Conservation (phyloP, 1,140 invertebrate species). For the Drosophila athabasca region DNA sequence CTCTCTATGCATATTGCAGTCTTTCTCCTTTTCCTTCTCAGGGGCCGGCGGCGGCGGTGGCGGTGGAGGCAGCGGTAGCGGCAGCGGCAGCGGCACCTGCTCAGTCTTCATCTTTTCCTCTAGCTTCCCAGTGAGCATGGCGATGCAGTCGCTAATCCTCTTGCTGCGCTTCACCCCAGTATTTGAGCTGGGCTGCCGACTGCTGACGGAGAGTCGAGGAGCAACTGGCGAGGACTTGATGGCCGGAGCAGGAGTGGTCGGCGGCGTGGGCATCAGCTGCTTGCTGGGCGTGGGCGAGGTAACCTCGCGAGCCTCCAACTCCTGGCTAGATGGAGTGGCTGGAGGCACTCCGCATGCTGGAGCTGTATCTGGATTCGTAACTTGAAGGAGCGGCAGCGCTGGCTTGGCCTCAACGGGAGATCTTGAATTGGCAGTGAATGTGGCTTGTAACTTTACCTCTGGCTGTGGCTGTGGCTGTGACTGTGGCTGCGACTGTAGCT, state of each 20-base stretch:
- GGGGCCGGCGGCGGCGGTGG: not conserved
- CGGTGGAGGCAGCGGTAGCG: not conserved
- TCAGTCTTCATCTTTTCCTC: slow-evolving; percentile 83
- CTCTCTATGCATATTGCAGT: not conserved
- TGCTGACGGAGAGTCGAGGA: not conserved
- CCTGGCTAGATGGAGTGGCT: no score
- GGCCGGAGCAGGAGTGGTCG: slow-evolving; percentile 50
- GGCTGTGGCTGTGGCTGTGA: not conserved
- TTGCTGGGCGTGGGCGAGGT: slow-evolving; percentile 50
- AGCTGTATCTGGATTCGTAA: no score
- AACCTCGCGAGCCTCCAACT: not conserved
- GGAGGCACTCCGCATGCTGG: no score
- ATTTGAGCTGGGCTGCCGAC: slow-evolving; percentile 8
- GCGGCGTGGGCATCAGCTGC: slow-evolving; percentile 53
- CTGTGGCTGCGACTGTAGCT: not conserved
- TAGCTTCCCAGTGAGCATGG: slow-evolving; percentile 85
- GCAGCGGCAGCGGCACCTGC: slow-evolving; percentile 32
- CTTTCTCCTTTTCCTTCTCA: not conserved
- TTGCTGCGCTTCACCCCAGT: slow-evolving; percentile 77
- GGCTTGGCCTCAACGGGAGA: slow-evolving; percentile 33
- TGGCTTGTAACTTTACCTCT: not conserved
- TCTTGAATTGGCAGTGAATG: slow-evolving; percentile 34
- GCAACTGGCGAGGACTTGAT: slow-evolving; percentile 27
- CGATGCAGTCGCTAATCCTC: slow-evolving; percentile 85
- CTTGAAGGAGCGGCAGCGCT: not conserved